Base-by-base conservation (phyloP, 2,113 vertebrate genomes). In the Lathamus discolor region DNA sequence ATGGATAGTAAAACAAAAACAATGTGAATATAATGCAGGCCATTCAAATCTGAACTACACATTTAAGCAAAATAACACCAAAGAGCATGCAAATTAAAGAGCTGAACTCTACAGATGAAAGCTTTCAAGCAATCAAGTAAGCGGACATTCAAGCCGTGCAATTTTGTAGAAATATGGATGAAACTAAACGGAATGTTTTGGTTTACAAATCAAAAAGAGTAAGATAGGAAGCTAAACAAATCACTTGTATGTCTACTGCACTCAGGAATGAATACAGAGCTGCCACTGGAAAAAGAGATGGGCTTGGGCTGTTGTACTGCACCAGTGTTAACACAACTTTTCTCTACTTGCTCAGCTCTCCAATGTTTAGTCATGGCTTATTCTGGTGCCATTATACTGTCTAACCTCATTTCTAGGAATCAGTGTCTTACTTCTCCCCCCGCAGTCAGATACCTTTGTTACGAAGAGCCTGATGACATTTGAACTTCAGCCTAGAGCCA, bases 61-160 rank as follows among this genome's bases (percentile, higher is more conserved):
- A 95, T 80, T 93, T 41, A 59, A 18, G 75, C 5, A 94, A 80
- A 95, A 9, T 54, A 93, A 74, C 75, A 94, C 37, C 20, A 24
- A 84, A 51, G 29, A 78, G 25, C 57, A 84, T 0, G 2, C 20
- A 92, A 95, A 92, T 78, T 67, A 63, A 93, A 88, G 8, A 39
- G n/a, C 51, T 81, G 74, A 81, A 88, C 52, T 59, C 73, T 39
- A 74, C 13, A 70, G 51, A 91, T 46, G 31, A 86, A 91, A 84
- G 80, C 86, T 96, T 96, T 84, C 64, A 95, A 79, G 55, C 48
- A 92, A 79, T 84, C 80, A 83, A 86, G 35, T 24, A 55, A 91
- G 59, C 1, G 7, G 59, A 39, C 43, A 78, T 68, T 75, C 48
- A 81, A 84, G 48, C 16, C 37, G 39, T n/a, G 51, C 27, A 81